Base-by-base conservation (phyloP, 2,797 vertebrate genomes). In the Sebastiscus albofasciatus region DNA sequence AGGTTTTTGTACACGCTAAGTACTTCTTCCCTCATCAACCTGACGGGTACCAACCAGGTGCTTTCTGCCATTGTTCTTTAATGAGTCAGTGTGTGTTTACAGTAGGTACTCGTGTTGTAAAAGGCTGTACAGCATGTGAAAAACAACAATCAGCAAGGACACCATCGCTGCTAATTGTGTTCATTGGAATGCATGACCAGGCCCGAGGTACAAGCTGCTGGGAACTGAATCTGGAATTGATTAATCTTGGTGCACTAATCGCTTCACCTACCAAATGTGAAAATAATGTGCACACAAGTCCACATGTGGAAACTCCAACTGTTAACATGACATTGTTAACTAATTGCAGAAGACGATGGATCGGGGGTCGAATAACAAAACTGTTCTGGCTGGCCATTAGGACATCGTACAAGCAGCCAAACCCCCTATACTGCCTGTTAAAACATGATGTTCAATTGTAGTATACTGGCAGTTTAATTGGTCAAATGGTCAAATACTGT, bases 221-320 rank as follows among this genome's bases (percentile, higher is more conserved):
- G 27, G 73, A 61, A 26, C 18, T 36, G 58, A 72, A 64, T 33
- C 3, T 46, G 27, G 12, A 75, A 72, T 31, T 39, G 55, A 79
- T 75, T 75, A 31, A 75, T 85, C 36, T 36, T 36, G 8, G 9
- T 66, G 34, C 42, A 56, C 66, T 66, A 64, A 79, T 81, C 11
- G 13, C 65, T 59, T 65, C 20, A 71, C 33, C 66, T 42, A 16
- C 18, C 22, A 71, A 81, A 85, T 77, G 60, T 81, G 82, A 61
- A 80, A 78, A 75, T 79, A 80, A 80, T 67, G 67, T 65, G 46
- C 39, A 18, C 70, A 16, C 8, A 20, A 31, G 61, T 56, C 61
- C 67, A 64, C 36, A 46, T 67, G 66, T 26, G 54, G 11, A 77
- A 83, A 70, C 54, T 73, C 71, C 27, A 68, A 72, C 71, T 71